These are phyloP conservation scores for Labeo rohita DNA, from an alignment of 2,113 vertebrate genomes.

Conservation along the genomic window DNA sequence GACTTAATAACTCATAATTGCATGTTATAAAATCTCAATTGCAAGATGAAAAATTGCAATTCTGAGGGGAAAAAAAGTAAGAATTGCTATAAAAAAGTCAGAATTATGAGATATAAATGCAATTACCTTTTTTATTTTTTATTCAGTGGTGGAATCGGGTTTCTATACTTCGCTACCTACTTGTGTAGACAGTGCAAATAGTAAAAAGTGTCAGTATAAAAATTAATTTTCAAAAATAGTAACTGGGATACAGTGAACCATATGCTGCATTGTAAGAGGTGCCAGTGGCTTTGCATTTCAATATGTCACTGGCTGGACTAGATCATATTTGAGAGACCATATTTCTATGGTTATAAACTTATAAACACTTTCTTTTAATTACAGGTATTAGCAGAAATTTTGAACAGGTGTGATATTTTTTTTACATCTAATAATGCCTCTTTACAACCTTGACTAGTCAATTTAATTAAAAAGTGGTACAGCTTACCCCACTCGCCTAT, in stretches of 20 bases:
- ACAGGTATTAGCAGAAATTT: background rate
- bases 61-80: too few relatives aligned
- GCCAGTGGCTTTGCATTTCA: background rate
- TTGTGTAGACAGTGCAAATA: too few relatives aligned
- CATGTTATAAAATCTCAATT: too few relatives aligned
- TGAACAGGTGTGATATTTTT: background rate
- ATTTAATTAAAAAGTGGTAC: background rate
- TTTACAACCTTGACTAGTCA: background rate
- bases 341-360: background rate
- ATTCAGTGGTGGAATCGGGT: too few relatives aligned
- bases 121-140: too few relatives aligned
- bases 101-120: too few relatives aligned
- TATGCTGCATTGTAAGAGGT: background rate
- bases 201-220: too few relatives aligned
- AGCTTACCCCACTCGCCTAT: background rate
- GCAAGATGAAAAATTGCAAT: too few relatives aligned
- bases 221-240: too few relatives aligned
- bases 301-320: background rate
- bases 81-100: too few relatives aligned
- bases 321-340: background rate
- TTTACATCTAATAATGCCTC: background rate
- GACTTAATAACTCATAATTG: too few relatives aligned
- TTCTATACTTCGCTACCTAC: too few relatives aligned
- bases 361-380: background rate
- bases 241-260: background rate